Evolutionary conservation across 1,140 invertebrate genomes (phyloP).

Genomic region (Drosophila insularis): DNA sequence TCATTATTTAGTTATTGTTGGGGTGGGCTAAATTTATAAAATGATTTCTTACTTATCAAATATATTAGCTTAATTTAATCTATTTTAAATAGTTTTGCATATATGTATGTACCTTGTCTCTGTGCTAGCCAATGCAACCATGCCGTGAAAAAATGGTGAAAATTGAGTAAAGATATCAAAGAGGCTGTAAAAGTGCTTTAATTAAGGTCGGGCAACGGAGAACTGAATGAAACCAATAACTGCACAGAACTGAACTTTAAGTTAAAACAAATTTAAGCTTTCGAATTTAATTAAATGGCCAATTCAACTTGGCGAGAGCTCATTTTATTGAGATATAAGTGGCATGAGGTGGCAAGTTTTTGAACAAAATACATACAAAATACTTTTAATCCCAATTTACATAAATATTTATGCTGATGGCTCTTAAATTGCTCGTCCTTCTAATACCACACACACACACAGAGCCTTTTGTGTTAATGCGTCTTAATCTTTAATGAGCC

Average conservation of each 20-base stretch:
- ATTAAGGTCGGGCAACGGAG: slow-evolving; percentile 42
- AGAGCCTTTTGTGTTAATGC: slow-evolving; percentile 68
- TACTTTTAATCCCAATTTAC: slow-evolving; percentile 78
- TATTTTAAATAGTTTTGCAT: too few species aligned
- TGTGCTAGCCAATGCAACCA: slow-evolving; percentile 37
- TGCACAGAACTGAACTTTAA: slow-evolving; percentile 13
- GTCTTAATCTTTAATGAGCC: slow-evolving; percentile 80
- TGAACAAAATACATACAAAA: slow-evolving; percentile 56
- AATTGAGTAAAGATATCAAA: slow-evolving; percentile 34
- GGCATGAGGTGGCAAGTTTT: slow-evolving; percentile 8
- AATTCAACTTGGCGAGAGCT: slow-evolving; percentile 39
- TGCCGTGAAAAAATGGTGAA: slow-evolving; percentile 9
- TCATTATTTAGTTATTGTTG: too few species aligned
- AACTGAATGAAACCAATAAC: slow-evolving; percentile 14
- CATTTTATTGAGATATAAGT: background rate
- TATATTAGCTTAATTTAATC: too few species aligned
- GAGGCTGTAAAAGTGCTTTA: slow-evolving; percentile 40
- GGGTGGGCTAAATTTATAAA: too few species aligned
- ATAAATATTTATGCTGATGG: slow-evolving; percentile 80
- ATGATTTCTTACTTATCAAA: too few species aligned
- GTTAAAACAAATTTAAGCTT: slow-evolving; percentile 35
- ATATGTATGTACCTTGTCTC: too few species aligned
- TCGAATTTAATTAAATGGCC: slow-evolving; percentile 65
- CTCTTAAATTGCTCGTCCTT: slow-evolving; percentile 47
- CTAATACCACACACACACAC: slow-evolving; percentile 7